Base-by-base conservation (phyloP, 2,888 invertebrate genomes). In the Dolomedes plantarius region DNA sequence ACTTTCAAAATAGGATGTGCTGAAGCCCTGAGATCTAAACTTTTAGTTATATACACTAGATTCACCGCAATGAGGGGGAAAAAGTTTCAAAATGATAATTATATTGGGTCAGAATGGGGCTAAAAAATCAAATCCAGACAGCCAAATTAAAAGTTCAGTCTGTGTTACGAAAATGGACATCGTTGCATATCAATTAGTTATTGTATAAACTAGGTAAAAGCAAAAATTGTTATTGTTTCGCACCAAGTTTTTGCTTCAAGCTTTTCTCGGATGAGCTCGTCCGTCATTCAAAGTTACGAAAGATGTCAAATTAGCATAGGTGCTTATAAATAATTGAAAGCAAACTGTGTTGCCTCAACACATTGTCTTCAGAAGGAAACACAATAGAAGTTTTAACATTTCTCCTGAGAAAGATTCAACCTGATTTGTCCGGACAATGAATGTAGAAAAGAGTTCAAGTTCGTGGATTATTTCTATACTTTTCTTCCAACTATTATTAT, bases 321-420 rank as follows among this genome's bases (percentile, higher is more conserved):
- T 39, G 36, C 46, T 75, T 75, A 41, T 76, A 76, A 76, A 67
- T 65, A 27, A 76, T 46, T 19, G 46, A 76, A 76, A 32, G 46
- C 67, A 23, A 69, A 27, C 67, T 41, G 65, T 67, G n/a, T 76
- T 65, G 65, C 67, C 5, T 41, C 56, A 76, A 67, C 67, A 76
- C 28, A 32, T 67, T 67, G 67, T 76, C 41, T 67, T 46, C 41
- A 27, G 11, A 28, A 13, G 16, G n/a, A n/a, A 23, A 19, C 31
- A 76, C 75, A 76, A 67, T 76, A 23, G 67, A 67, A 67, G 64
- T 76, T 67, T 28, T 23, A 29, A 62, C n/a, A 19, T 64, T 41
- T 75, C 67, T 41, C 75, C 65, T 28, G 29, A 67, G 67, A 76
- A 76, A 28, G 41, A 41, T 67, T 28, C 65, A 56, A 36, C 72